Percentiles rank a stretch among this genome's conserved stretches.
Conservation (phyloP, 2,797 vertebrate species). For the Sebastes itinus region DNA sequence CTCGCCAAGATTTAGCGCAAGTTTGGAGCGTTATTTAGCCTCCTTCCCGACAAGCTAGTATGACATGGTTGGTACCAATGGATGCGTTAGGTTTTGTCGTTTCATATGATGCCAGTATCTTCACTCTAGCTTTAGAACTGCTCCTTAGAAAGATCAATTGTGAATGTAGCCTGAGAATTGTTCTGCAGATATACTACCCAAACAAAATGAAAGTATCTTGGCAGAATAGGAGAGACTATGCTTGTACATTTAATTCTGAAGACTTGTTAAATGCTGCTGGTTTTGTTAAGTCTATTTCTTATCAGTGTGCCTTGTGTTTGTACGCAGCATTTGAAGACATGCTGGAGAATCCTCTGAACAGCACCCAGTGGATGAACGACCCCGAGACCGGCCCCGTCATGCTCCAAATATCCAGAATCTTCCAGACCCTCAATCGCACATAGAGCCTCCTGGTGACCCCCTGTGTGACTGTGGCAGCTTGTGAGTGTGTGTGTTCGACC, state of each 20-base stretch:
- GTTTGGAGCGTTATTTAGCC: too few relatives aligned
- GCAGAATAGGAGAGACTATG: not conserved
- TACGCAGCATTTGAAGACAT: conserved; percentile 96
- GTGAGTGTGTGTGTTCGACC: conserved; percentile 45
- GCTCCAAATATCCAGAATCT: conserved; percentile 99
- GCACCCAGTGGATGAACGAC: conserved; percentile 99
- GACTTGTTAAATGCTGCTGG: not conserved
- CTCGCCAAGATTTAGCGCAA: too few relatives aligned
- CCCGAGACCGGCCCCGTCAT: conserved; percentile 97
- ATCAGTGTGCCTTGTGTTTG: conserved; percentile 5
- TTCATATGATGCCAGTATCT: too few relatives aligned
- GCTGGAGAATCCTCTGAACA: conserved; percentile 98
- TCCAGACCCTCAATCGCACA: conserved; percentile 98
- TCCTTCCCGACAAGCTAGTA: too few relatives aligned
- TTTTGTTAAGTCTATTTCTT: not conserved
- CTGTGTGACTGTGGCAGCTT: conserved; percentile 69
- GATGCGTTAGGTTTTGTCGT: too few relatives aligned
- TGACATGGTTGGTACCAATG: too few relatives aligned
- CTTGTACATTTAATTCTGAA: not conserved
- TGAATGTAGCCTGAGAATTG: too few relatives aligned
- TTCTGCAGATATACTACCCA: not conserved
- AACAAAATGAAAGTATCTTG: not conserved
- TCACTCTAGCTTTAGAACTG: too few relatives aligned
- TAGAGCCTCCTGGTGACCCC: conserved; percentile 80
- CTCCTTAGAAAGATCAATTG: too few relatives aligned